Conservation (phyloP, 2,888 invertebrate genomes). For the Caenorhabditis panamensis region DNA sequence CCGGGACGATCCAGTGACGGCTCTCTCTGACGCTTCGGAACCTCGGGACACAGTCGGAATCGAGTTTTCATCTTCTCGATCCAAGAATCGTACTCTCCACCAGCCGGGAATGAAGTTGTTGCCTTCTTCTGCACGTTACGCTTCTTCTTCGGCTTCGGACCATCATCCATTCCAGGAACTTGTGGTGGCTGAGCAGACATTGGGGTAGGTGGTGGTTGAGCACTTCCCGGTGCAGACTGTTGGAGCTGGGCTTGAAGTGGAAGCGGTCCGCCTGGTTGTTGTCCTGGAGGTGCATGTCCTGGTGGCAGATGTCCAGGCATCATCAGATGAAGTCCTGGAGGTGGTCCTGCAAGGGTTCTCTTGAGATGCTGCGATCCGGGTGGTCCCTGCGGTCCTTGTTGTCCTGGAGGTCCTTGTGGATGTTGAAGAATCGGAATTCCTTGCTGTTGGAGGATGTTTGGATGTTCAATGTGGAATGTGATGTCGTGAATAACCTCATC, state of each 20-base stretch:
- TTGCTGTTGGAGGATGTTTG: background rate
- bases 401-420: slow-evolving; percentile 18
- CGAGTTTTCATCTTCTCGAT: slow-evolving; percentile 68
- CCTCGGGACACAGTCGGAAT: slow-evolving; percentile 61
- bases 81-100: slow-evolving; percentile 63
- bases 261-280: slow-evolving; percentile 1
- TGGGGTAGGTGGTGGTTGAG: slow-evolving; percentile 1
- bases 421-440: background rate
- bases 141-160: slow-evolving; percentile 76
- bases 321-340: slow-evolving; percentile 5
- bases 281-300: slow-evolving; percentile 15
- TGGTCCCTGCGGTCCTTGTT: slow-evolving; percentile 2
- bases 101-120: slow-evolving; percentile 16
- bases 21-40: slow-evolving; percentile 62
- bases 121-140: slow-evolving; percentile 72
- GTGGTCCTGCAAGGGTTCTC: slow-evolving; percentile 14
- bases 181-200: slow-evolving; percentile 29
- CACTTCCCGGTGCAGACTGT: background rate
- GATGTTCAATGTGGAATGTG: slow-evolving; percentile 3
- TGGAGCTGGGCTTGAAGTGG: slow-evolving; percentile 4
- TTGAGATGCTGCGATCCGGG: slow-evolving; percentile 16
- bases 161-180: slow-evolving; percentile 18
- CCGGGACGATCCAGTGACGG: slow-evolving; percentile 61
- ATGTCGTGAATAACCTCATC: slow-evolving; percentile 65
- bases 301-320: slow-evolving; percentile 26